A percentile compares a stretch with the other conserved stretches of the same genome.
Conservation (phyloP, 2,888 invertebrate species). For the Parnassius mnemosyne region DNA sequence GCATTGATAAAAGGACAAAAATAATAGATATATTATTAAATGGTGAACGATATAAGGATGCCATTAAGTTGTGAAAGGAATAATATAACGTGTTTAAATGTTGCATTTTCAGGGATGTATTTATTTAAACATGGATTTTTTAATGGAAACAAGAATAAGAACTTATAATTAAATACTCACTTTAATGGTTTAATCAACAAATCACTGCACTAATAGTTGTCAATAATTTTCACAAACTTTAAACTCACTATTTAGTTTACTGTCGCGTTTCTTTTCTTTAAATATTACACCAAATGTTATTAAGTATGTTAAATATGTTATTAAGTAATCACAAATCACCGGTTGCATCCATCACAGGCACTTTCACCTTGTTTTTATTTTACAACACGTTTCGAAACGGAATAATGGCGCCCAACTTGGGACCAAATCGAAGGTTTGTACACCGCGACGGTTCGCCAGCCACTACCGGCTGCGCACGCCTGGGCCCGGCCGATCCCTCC, state of each 20-base stretch:
- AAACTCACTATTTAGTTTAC: constrained; percentile 4
- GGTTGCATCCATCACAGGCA: constrained; percentile 13
- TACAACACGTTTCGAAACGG: constrained; percentile 25
- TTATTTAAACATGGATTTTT: neutral
- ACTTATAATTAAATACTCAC: constrained; percentile 17
- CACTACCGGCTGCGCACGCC: constrained; percentile 76
- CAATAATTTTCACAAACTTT: constrained; percentile 20
- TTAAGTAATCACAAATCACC: constrained; percentile 9
- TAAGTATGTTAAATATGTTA: no score
- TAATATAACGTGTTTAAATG: no score
- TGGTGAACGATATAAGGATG: no score
- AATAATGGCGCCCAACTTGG: constrained; percentile 65
- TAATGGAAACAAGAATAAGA: neutral
- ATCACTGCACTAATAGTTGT: constrained; percentile 48
- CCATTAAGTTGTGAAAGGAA: no score
- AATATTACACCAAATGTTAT: neutral
- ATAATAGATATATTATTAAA: no score
- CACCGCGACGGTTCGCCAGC: constrained; percentile 49
- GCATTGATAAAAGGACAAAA: neutral
- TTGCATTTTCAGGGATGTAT: no score
- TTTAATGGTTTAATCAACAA: constrained; percentile 33
- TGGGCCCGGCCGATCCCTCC: constrained; percentile 64
- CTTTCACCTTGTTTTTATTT: constrained; percentile 18
- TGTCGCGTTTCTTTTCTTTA: neutral
- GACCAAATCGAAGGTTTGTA: constrained; percentile 41